phyloP scores from a whole-genome alignment of 2,888 invertebrate genomes.

The Drosophila antonietae region DNA sequence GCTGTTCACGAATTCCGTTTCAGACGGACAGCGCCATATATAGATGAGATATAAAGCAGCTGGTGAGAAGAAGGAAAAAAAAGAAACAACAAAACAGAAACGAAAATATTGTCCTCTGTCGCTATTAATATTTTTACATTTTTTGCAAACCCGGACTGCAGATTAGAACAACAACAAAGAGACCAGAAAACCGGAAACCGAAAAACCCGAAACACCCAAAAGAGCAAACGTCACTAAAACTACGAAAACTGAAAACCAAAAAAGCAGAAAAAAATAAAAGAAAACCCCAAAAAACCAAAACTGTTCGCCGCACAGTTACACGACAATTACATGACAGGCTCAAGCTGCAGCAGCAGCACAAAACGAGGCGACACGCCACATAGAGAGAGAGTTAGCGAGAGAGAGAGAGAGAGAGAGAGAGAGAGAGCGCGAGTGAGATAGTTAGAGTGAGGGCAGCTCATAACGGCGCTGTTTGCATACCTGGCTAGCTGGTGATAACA shows the following conservation, averaged over 20 bases:
- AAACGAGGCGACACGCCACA: background rate
- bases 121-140: constrained; percentile 38
- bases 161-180: constrained; percentile 60
- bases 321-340: constrained; percentile 69
- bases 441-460: constrained; percentile 4
- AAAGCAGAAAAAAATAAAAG: background rate
- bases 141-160: constrained; percentile 20
- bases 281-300: constrained; percentile 17
- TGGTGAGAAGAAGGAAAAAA: background rate
- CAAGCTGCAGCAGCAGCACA: constrained; percentile 18
- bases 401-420: background rate
- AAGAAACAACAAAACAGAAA: background rate
- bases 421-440: background rate
- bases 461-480: constrained; percentile 71
- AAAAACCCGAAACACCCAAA: constrained; percentile 20
- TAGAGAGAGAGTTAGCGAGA: background rate
- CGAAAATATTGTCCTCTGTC: constrained; percentile 23
- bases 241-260: constrained; percentile 9
- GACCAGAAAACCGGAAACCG: constrained; percentile 17
- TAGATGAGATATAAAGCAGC: constrained; percentile 4
- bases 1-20: constrained; percentile 63
- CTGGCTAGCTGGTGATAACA: constrained; percentile 78
- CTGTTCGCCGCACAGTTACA: constrained; percentile 50
- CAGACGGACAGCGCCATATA: background rate
- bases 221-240: constrained; percentile 15